Base-by-base conservation (phyloP, 2,888 invertebrate genomes). In the Euplexia lucipara region DNA sequence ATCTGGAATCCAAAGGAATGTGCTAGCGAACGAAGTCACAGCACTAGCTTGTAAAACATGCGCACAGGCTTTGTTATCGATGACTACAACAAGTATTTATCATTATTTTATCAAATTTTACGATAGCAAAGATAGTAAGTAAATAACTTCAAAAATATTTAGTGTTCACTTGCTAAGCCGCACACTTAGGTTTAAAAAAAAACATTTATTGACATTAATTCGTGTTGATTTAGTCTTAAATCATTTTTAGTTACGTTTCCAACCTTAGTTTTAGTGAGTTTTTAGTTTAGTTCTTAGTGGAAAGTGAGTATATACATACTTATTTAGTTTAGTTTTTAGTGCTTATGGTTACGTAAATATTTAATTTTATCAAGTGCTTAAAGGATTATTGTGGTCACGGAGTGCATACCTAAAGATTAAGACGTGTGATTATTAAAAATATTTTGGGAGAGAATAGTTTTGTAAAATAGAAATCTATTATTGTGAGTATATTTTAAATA, bases 61-160 rank as follows among this genome's bases (percentile, higher is more conserved):
- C 39, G 14, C 14, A 20, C 3, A 34, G 0, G 8, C 16, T 2
- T 26, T 18, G 9, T 16, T 70, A 72, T 75, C 68, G 18, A 53
- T 62, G 59, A 57, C 51, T 48, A 49, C 14, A 58, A 49, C 14
- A 58, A 12, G 14, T 2, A 42, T 56, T 73, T 78, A 78, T 78
- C 78, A 35, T 56, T 41, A 41, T 48, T 16, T 77, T 78, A 78
- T 78, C 53, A 45, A 61, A 64, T 52, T 47, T 57, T 14, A 14
- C 52, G 77, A 77, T 77, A 77, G 0, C 41, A 22, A 3, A 62
- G 78, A 75, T 77, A 70, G 20, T 12, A 3, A 20, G 22, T 22
- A 53, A 54, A 72, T 37, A 60, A 34, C 49, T 32, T 18, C 44
- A 12, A 62, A 56, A 75, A 78, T 62, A 60, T 63, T 68, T 51